Evolutionary conservation across 2,888 invertebrate species (phyloP).

Genomic region (Hypomecis atomaria): DNA sequence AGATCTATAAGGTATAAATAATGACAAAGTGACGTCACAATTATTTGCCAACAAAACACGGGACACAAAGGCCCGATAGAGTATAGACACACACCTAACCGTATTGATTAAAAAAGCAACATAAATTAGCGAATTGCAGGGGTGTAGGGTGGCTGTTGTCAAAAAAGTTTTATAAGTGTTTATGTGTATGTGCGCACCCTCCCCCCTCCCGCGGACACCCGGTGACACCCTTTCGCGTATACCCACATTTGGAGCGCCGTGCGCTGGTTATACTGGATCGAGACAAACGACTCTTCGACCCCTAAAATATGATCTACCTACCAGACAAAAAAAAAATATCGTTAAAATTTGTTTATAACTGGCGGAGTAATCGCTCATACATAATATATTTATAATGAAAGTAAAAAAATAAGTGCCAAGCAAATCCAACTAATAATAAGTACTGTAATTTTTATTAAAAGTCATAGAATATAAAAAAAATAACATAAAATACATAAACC

Average conservation of each 20-base stretch:
- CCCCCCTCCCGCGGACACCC: slow-evolving; percentile 47
- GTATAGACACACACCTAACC: slow-evolving; percentile 27
- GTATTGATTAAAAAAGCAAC: slow-evolving; percentile 85
- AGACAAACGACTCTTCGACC: too few relatives aligned
- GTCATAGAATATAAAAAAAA: too few relatives aligned
- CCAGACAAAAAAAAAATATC: too few relatives aligned
- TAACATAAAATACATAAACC: too few relatives aligned
- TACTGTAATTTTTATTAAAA: too few relatives aligned
- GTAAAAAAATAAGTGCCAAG: too few relatives aligned
- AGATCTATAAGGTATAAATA: not conserved
- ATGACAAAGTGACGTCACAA: slow-evolving; percentile 13
- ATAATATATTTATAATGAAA: too few relatives aligned
- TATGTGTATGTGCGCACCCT: slow-evolving; percentile 75
- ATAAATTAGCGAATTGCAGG: slow-evolving; percentile 84
- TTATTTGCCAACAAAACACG: not conserved
- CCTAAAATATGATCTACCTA: too few relatives aligned
- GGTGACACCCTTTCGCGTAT: slow-evolving; percentile 83
- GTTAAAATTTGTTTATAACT: too few relatives aligned
- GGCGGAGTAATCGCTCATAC: too few relatives aligned
- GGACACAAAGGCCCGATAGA: slow-evolving; percentile 28
- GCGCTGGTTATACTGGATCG: slow-evolving; percentile 48
- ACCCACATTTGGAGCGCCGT: slow-evolving; percentile 79
- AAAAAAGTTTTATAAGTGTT: slow-evolving; percentile 85
- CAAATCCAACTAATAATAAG: too few relatives aligned
- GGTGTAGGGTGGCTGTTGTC: slow-evolving; percentile 77